Base-by-base conservation (phyloP, 2,113 vertebrate species). In the Toxostoma redivivum region DNA sequence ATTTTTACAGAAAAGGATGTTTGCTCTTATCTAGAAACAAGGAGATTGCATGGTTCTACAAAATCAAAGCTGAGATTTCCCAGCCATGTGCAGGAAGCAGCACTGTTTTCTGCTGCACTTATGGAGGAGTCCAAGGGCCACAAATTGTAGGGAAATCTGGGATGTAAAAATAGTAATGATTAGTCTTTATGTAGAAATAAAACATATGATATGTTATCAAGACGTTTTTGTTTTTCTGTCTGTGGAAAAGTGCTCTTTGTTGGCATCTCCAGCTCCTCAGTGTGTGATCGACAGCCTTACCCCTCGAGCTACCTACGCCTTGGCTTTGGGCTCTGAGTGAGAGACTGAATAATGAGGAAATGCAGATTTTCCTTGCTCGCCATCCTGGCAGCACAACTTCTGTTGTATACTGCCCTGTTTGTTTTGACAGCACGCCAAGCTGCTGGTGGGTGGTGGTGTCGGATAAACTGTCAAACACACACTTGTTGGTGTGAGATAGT, bases 381-480 rank as follows among this genome's bases (percentile, higher is more conserved):
- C 80, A 3, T 71, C 67, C 45, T 88, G 87, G 61, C 85, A 92
- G 35, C 42, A 48, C 42, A 88, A 19, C 76, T 85, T 54, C 56
- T 33, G 51, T n/a, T 92, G 72, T 82, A 9, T 33, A 33, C 24
- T 64, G 40, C 58, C 85, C 66, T 61, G 54, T 71, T 90, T 86
- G 81, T 90, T 95, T 94, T 95, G 92, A 92, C 69, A 95, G 84
- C 61, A 7, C 12, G 15, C 70, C 71, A 71, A 62, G 85, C 60
- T 81, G 81, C 72, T 85, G 80, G 94, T 87, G 84, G 89, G 90
- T 62, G 85, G 81, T 24, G 60, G 79, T 83, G 84, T 82, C 86
- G 81, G 69, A 90, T 82, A 85, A 95, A 95, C 83, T 94, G 93
- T 92, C 90, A 80, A 84, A 61, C 74, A 73, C 61, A 67, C 44